Conservation (phyloP, 2,797 vertebrate species). For the Hemitrygon akajei region DNA sequence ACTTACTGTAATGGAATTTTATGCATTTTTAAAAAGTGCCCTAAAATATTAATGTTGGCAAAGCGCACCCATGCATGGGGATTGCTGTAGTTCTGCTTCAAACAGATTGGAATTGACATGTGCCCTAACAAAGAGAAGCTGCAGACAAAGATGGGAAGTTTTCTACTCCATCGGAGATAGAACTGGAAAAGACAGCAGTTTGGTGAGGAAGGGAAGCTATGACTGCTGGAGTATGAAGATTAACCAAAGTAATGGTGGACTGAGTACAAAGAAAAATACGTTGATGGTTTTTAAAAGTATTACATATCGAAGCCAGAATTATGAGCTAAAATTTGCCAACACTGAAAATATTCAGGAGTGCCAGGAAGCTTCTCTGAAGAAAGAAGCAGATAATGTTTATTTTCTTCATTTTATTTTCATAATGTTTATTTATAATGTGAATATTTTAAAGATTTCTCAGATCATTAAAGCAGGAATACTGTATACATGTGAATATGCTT, state of each 20-base stretch:
- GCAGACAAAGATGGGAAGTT: background rate
- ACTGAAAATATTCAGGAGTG: no score
- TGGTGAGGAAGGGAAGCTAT: background rate
- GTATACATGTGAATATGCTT: background rate
- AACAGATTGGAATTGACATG: background rate
- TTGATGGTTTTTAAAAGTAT: no score
- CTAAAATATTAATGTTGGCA: constrained; percentile 14
- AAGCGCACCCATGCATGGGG: background rate
- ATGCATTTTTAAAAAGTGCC: constrained; percentile 20
- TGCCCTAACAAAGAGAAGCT: background rate
- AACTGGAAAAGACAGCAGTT: background rate
- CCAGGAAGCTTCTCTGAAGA: no score
- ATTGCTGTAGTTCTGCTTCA: background rate
- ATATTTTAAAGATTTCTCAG: no score
- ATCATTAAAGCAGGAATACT: background rate
- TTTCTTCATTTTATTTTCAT: no score
- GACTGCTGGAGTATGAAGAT: background rate
- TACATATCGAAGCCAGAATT: no score
- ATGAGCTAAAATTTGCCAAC: no score
- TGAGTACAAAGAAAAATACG: background rate
- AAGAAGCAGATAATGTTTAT: no score
- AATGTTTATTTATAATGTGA: no score
- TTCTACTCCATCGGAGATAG: background rate
- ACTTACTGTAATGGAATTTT: constrained; percentile 24
- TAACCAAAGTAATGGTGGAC: background rate